These are phyloP conservation scores for Eleginops maclovinus DNA, from an alignment of 2,113 vertebrate species.

Conservation along the genomic window DNA sequence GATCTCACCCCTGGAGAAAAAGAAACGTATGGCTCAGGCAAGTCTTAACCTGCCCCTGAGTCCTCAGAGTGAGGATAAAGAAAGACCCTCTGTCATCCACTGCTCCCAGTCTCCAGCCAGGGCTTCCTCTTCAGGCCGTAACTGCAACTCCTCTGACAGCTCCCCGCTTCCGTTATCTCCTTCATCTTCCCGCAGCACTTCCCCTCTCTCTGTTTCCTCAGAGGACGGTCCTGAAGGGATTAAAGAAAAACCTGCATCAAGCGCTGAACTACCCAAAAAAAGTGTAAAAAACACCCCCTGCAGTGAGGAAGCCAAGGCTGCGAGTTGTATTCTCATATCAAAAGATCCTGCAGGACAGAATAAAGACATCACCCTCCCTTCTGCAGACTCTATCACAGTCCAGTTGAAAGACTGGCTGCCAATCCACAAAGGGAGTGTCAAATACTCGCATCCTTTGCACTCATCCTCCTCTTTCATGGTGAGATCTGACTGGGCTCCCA, in stretches of 20 bases:
- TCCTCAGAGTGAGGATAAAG: conserved; percentile 68
- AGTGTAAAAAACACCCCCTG: conserved; percentile 30
- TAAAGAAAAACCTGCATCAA: conserved; percentile 51
- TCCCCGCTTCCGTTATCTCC: conserved; percentile 81
- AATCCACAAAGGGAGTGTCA: conserved; percentile 43
- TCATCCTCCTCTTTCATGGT: conserved; percentile 20
- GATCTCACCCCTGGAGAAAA: conserved; percentile 95
- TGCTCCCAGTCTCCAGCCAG: conserved; percentile 74
- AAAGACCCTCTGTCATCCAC: conserved; percentile 84
- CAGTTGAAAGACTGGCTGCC: conserved; percentile 65
- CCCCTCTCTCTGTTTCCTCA: conserved; percentile 82
- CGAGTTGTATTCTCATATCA: conserved; percentile 39
- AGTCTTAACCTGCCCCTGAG: conserved; percentile 73
- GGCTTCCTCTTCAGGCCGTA: conserved; percentile 55
- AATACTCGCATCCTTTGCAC: conserved; percentile 41
- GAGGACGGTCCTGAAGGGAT: conserved; percentile 70
- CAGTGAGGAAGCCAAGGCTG: conserved; percentile 57
- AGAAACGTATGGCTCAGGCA: conserved; percentile 93
- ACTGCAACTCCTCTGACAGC: conserved; percentile 78
- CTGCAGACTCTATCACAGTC: conserved; percentile 39
- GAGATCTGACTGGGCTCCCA: conserved; percentile 64
- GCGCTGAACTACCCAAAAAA: conserved; percentile 32
- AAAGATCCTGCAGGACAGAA: conserved; percentile 51
- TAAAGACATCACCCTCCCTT: conserved; percentile 47
- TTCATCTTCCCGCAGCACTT: conserved; percentile 80